A percentile compares a stretch with the other conserved stretches of the same genome.
These are phyloP conservation scores for Venturia canescens DNA, from an alignment of 1,140 invertebrate species.

Conservation along the genomic window DNA sequence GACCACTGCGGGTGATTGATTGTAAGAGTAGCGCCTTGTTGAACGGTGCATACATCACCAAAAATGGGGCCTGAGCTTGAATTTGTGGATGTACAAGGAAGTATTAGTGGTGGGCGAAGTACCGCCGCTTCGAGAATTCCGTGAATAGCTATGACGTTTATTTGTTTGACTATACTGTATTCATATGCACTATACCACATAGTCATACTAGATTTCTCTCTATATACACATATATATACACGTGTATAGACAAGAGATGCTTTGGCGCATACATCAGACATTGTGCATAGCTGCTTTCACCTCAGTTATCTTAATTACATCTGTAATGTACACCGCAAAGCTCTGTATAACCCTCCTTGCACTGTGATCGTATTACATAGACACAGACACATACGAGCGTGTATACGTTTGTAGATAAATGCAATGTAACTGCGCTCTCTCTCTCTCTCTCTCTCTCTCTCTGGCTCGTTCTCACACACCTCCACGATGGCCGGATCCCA, in stretches of 20 bases:
- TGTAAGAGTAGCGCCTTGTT: not conserved
- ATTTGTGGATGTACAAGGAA: no score
- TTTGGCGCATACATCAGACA: slow-evolving; percentile 70
- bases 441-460: not conserved
- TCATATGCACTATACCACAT: no score
- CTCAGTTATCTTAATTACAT: slow-evolving; percentile 77
- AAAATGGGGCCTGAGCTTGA: no score
- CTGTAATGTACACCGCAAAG: slow-evolving; percentile 74
- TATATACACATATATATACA: not conserved
- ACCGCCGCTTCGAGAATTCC: no score
- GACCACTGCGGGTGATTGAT: no score
- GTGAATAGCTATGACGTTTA: no score
- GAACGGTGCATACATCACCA: no score
- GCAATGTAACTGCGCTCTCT: slow-evolving; percentile 32
- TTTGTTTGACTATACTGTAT: no score
- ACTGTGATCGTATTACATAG: slow-evolving; percentile 38
- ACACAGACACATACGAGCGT: not conserved
- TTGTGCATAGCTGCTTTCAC: slow-evolving; percentile 75
- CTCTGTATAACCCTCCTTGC: slow-evolving; percentile 44
- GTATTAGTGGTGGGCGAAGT: no score
- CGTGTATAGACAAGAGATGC: slow-evolving; percentile 46
- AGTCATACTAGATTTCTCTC: no score
- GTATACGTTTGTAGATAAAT: slow-evolving; percentile 7
- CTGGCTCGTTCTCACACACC: slow-evolving; percentile 25
- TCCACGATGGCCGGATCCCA: no score